Base-by-base conservation (phyloP, 2,888 invertebrate species). In the Rhaphigaster nebulosa region DNA sequence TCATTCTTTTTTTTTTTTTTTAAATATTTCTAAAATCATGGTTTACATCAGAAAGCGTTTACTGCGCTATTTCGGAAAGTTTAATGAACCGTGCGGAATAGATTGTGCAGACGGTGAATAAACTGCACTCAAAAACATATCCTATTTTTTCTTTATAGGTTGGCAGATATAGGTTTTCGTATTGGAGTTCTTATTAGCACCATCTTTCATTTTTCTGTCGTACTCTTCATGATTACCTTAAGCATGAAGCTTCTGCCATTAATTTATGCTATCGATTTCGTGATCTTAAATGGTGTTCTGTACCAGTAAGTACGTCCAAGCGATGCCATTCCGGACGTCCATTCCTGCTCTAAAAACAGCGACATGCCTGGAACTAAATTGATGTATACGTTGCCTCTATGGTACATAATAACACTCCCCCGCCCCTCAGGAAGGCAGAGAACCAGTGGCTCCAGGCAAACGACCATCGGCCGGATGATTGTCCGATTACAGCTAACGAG, bases 401-500 rank as follows among this genome's bases (percentile, higher is more conserved):
- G 34, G 38, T 38, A 76, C 38, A 38, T 34, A 76, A 38, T 76
- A 76, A 34, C 60, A 1, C n/a, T 13, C 29, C 29, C 29, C 18
- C 10, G 10, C 18, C n/a, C 8, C 12, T 23, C 70, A 29, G 26
- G 15, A n/a, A 65, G 29, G 13, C 0, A 23, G 20, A 38, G 70
- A 34, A 76, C 38, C 70, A 76, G 70, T 76, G 70, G 70, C 70
- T 38, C 38, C 34, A 38, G 70, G 70, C 70, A 20, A 70, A 70
- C 70, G 29, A 70, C 34, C 70, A 34, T 70, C 38, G 34, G 8
- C 0, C 20, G 70, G 70, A 76, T 76, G 70, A 76, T 76, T 76
- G 70, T 76, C 70, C 38, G 70, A 76, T 76, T 76, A 38, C 70
- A 76, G 70, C 70, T 76, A 76, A 76, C 70, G 70, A 76, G 70